A percentile compares a stretch with the other conserved stretches of the same genome.
These are phyloP conservation scores for Morelia viridis DNA, from an alignment of 2,797 vertebrate genomes.

Conservation along the genomic window DNA sequence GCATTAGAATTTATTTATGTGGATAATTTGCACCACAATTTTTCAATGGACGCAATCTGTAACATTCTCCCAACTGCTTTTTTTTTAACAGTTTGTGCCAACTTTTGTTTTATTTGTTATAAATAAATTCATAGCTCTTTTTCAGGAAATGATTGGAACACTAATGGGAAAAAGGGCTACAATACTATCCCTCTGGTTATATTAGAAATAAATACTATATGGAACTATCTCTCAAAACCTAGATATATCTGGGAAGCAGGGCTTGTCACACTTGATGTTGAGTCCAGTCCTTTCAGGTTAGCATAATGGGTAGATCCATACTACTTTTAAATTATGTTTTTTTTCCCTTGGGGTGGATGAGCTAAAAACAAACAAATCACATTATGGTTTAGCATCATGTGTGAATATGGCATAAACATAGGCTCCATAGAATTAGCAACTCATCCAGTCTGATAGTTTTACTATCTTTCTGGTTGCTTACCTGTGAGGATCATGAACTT, in stretches of 20 bases:
- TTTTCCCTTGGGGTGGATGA: neutral
- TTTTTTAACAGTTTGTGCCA: neutral
- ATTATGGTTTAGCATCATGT: neutral
- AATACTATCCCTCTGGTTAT: neutral
- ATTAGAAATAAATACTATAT: accelerated
- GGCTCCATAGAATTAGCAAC: neutral
- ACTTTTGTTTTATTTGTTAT: conserved; percentile 2
- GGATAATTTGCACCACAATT: neutral
- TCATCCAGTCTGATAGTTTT: neutral
- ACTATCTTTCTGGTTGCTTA: conserved; percentile 56
- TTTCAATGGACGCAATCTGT: neutral
- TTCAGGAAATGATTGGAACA: neutral
- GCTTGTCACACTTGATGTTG: neutral
- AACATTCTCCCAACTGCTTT: neutral
- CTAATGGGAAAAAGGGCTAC: neutral
- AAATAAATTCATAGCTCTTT: neutral
- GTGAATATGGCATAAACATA: neutral
- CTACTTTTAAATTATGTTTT: neutral
- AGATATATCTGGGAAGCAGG: neutral
- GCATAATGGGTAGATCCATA: neutral
- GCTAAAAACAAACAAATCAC: accelerated
- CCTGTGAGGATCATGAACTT: conserved; percentile 94
- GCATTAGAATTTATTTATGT: neutral
- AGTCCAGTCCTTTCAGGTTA: neutral
- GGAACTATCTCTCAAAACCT: neutral